Percentiles rank a stretch among this genome's conserved stretches.
Conservation (phyloP, 2,888 invertebrate species). For the Idaea dimidiata region DNA sequence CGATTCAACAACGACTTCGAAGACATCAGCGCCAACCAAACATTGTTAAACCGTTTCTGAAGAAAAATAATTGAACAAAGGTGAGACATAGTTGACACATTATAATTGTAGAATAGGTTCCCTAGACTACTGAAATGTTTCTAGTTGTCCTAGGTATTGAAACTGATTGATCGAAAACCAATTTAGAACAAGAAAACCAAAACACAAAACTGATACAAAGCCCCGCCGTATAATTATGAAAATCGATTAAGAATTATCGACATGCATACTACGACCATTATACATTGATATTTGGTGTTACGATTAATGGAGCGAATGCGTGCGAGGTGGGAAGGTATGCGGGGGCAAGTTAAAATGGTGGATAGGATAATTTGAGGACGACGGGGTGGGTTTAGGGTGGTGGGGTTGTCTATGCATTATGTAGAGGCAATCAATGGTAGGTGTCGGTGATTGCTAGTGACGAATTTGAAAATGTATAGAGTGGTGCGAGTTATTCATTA, state of each 20-base stretch:
- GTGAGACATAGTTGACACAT: too few species aligned
- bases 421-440: conserved; percentile 75
- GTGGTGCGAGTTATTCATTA: conserved; percentile 20
- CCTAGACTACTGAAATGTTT: too few species aligned
- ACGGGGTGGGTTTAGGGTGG: conserved; percentile 33
- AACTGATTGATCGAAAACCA: conserved; percentile 1
- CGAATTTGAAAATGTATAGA: conserved; percentile 37
- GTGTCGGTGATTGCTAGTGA: conserved; percentile 67
- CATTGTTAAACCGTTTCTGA: too few species aligned
- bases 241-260: conserved; percentile 65
- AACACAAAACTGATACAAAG: conserved; percentile 30
- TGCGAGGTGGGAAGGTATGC: conserved; percentile 6
- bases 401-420: conserved; percentile 69
- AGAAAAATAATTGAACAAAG: too few species aligned
- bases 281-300: conserved; percentile 30
- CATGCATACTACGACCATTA: conserved; percentile 48
- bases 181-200: conserved; percentile 21
- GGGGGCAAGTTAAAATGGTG: conserved; percentile 41
- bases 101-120: too few species aligned
- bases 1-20: too few species aligned
- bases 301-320: conserved; percentile 5
- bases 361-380: conserved; percentile 53
- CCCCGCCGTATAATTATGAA: conserved; percentile 53
- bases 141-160: background rate
- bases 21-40: too few species aligned